These are phyloP conservation scores for Aphrophora alni DNA, from an alignment of 2,888 invertebrate species.

Conservation along the genomic window DNA sequence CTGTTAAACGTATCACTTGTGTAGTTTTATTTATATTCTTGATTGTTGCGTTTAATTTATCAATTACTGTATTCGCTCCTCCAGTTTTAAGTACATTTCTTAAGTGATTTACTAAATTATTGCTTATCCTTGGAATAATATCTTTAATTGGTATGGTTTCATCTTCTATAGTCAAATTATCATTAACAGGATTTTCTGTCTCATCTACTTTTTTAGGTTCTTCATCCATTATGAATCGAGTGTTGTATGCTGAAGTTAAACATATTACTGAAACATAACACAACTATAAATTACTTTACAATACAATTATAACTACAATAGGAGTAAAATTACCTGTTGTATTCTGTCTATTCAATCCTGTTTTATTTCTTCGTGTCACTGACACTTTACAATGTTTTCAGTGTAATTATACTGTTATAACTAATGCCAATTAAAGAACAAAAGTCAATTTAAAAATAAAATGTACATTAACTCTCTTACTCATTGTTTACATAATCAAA, in stretches of 20 bases:
- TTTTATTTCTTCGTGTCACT: too few species aligned
- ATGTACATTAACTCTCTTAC: too few species aligned
- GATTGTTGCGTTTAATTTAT: background rate
- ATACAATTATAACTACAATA: too few species aligned
- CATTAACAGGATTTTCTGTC: background rate
- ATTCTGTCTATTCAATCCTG: too few species aligned
- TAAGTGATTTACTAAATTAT: background rate
- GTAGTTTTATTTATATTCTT: slow-evolving; percentile 27
- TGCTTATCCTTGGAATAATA: background rate
- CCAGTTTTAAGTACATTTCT: background rate
- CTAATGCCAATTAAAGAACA: too few species aligned
- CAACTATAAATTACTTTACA: too few species aligned
- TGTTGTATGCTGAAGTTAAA: background rate
- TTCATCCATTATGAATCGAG: background rate
- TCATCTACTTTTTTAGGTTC: background rate
- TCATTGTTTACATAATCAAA: too few species aligned
- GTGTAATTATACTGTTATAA: too few species aligned
- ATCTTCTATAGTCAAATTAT: background rate
- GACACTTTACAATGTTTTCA: too few species aligned
- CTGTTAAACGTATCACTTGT: slow-evolving; percentile 22
- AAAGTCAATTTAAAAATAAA: too few species aligned
- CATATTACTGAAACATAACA: background rate
- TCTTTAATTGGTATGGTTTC: background rate
- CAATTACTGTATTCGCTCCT: background rate
- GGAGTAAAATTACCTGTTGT: too few species aligned